Evolutionary conservation across 1,140 invertebrate genomes (phyloP), one percentile per base, ranked within the genome.

Genomic region (Gryllus bimaculatus): DNA sequence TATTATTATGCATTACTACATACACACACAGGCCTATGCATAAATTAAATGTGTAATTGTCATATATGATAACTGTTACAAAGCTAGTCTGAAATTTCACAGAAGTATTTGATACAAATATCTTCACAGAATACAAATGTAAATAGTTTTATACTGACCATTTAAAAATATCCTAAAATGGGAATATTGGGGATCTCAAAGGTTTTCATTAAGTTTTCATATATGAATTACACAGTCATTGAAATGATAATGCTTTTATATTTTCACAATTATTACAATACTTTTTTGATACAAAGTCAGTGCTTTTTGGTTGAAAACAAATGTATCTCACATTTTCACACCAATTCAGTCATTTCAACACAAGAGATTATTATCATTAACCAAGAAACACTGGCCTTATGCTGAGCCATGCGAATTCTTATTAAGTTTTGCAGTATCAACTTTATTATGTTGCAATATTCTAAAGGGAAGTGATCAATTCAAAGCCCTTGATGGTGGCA

Each of bases 391-490:
- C 54, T 66, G 54, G 54, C 54, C 54, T 13, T 66, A 66, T 66
- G 54, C 54, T 66, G 54, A 66, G 54, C 54, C 54, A 66, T 66
- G 54, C 54, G 54, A 66, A 66, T 39, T 66, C 54, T 66, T 18
- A 66, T 66, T 66, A 39, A 39, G 54, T 66, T 66, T 66, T 66
- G 54, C 54, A 66, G 54, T 66, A 66, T 18, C 54, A 66, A 66
- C 54, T 66, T 66, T 39, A 39, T 10, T 66, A 66, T 66, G 54
- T 66, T 66, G 54, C 54, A 66, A 66, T 10, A 66, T 66, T 66
- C 54, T 66, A 66, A 66, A 66, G 54, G 54, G 54, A 66, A 66
- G 54, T 66, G 54, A 66, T 66, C 54, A 66, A 66, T 66, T 66
- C 54, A 66, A 66, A 66, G 54, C 54, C 54, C 54, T 66, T 66